Percentiles rank a stretch among this genome's conserved stretches.
phyloP scores from a whole-genome alignment of 2,888 invertebrate genomes.

The Tinea trinotella region DNA sequence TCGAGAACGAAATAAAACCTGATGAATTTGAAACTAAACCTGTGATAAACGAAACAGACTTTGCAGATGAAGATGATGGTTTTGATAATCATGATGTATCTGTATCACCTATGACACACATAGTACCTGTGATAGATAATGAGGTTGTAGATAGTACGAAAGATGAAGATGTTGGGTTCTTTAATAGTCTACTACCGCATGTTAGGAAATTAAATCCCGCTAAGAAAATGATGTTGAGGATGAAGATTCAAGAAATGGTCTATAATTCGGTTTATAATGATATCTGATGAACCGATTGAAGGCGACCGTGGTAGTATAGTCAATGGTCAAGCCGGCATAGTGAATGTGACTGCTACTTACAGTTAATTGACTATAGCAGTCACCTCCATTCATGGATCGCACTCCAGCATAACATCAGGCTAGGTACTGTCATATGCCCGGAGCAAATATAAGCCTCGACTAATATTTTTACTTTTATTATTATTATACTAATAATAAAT shows the following conservation, averaged over 20 bases:
- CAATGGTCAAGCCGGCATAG: too few species aligned
- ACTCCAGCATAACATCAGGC: too few species aligned
- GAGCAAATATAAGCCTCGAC: too few species aligned
- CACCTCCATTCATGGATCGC: too few species aligned
- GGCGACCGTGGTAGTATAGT: too few species aligned
- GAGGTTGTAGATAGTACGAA: slow-evolving; percentile 29
- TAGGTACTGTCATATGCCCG: too few species aligned
- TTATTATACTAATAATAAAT: too few species aligned
- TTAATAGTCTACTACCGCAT: slow-evolving; percentile 59
- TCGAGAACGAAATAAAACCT: slow-evolving; percentile 39
- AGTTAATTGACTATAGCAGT: too few species aligned
- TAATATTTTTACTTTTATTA: too few species aligned
- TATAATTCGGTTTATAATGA: slow-evolving; percentile 64
- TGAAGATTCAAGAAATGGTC: slow-evolving; percentile 64
- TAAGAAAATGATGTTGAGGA: slow-evolving; percentile 59
- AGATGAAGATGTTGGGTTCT: slow-evolving; percentile 63
- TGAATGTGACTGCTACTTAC: too few species aligned
- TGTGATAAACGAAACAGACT: slow-evolving; percentile 60
- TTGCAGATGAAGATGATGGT: slow-evolving; percentile 61
- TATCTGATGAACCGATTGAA: too few species aligned
- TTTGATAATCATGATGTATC: slow-evolving; percentile 20
- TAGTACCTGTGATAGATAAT: neutral
- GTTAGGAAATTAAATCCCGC: slow-evolving; percentile 60
- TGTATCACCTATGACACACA: slow-evolving; percentile 4
- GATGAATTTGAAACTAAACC: slow-evolving; percentile 65